Conservation (phyloP, 2,888 invertebrate genomes). For the Hedychridium roseum region DNA sequence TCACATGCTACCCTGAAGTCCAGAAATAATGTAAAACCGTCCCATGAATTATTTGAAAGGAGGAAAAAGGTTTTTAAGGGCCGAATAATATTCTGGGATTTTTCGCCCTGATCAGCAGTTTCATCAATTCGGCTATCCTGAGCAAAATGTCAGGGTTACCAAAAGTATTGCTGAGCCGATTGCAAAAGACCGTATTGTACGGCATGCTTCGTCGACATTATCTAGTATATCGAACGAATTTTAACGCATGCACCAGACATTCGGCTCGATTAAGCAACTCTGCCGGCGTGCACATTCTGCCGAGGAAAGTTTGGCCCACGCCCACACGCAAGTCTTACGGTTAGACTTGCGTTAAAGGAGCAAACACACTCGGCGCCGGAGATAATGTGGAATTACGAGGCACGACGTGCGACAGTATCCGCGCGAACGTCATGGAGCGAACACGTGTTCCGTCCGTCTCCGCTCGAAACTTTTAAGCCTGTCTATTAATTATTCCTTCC, state of each 20-base stretch:
- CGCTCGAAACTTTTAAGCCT: constrained; percentile 1
- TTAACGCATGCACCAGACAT: constrained; percentile 2
- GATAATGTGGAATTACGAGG: constrained; percentile 37
- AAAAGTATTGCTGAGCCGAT: no score
- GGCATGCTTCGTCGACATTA: no score
- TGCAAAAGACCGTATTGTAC: no score
- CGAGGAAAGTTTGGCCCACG: constrained; percentile 10
- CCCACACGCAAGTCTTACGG: constrained; percentile 5
- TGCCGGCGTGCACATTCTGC: constrained; percentile 17
- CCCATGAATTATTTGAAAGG: no score
- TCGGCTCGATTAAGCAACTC: constrained; percentile 14
- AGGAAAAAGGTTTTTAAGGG: no score
- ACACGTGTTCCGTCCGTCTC: constrained; percentile 12
- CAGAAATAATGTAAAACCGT: no score
- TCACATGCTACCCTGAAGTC: no score
- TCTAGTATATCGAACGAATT: no score
- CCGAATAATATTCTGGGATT: no score
- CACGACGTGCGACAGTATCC: constrained; percentile 27
- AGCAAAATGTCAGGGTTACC: no score
- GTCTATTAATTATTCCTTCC: neutral
- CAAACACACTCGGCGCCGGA: constrained; percentile 24
- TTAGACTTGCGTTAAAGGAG: constrained; percentile 13
- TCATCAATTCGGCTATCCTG: no score
- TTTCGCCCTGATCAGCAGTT: no score
- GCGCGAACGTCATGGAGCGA: constrained; percentile 30